A percentile compares a stretch with the other conserved stretches of the same genome.
These are phyloP conservation scores for Dinocampus coccinellae DNA, from an alignment of 2,888 invertebrate genomes.

Conservation along the genomic window DNA sequence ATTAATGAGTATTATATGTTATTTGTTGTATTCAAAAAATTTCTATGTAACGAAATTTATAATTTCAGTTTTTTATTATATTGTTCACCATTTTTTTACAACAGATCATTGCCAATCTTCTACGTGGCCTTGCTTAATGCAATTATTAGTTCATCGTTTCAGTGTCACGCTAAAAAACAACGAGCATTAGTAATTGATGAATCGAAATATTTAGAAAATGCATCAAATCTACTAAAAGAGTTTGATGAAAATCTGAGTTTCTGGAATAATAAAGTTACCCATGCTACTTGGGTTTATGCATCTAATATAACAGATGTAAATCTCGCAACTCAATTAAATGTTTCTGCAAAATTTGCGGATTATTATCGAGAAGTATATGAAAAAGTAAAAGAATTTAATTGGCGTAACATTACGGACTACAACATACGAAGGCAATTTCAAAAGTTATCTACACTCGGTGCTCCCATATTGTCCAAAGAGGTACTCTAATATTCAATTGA, in stretches of 20 bases:
- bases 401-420: slow-evolving; percentile 80
- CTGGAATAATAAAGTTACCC: slow-evolving; percentile 73
- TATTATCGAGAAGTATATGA: slow-evolving; percentile 77
- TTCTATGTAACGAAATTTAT: background rate
- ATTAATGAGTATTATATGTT: background rate
- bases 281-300: slow-evolving; percentile 82
- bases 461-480: slow-evolving; percentile 79
- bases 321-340: slow-evolving; percentile 72
- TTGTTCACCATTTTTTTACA: background rate
- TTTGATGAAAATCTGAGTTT: slow-evolving; percentile 75
- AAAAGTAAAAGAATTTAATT: slow-evolving; percentile 78
- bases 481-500: slow-evolving; percentile 54
- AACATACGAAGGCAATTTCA: slow-evolving; percentile 81
- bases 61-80: background rate
- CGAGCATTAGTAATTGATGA: slow-evolving; percentile 29
- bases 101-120: background rate
- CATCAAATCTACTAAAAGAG: slow-evolving; percentile 74
- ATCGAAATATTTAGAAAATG: slow-evolving; percentile 68
- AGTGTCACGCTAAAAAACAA: background rate
- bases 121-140: slow-evolving; percentile 29
- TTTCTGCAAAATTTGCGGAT: slow-evolving; percentile 69
- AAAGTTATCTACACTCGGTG: slow-evolving; percentile 79
- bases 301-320: slow-evolving; percentile 83
- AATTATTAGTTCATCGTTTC: background rate
- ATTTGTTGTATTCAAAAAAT: background rate